Percentiles rank a stretch among this genome's conserved stretches.
phyloP scores from a whole-genome alignment of 1,140 invertebrate genomes.

The Coelopa frigida region DNA sequence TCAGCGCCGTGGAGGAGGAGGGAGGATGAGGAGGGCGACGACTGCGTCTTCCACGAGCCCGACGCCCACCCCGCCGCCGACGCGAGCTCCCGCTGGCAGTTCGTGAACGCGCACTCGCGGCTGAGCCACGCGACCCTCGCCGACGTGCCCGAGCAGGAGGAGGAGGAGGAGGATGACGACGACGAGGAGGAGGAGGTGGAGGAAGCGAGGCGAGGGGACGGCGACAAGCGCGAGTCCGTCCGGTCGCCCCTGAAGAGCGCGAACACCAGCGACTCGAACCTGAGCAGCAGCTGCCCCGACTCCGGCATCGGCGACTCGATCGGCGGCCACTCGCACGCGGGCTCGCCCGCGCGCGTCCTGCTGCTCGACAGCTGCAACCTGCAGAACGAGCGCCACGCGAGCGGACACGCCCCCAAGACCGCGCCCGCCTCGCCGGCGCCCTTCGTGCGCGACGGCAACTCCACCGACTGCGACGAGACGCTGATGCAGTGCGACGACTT shows the following conservation, averaged over 20 bases:
- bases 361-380: constrained; percentile 9
- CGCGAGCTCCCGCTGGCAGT: constrained; percentile 8
- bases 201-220: constrained; percentile 19
- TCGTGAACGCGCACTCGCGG: constrained; percentile 16
- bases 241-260: constrained; percentile 24
- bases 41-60: not conserved
- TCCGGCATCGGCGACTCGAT: constrained; percentile 33
- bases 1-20: constrained; percentile 18
- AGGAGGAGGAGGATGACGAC: constrained; percentile 22
- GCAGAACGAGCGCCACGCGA: constrained; percentile 18
- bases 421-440: constrained; percentile 16
- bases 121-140: constrained; percentile 35
- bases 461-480: constrained; percentile 35
- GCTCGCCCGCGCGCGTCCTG: not conserved
- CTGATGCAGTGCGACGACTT: constrained; percentile 40
- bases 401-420: constrained; percentile 13
- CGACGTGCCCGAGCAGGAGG: constrained; percentile 35
- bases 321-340: constrained; percentile 7
- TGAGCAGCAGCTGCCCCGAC: constrained; percentile 38
- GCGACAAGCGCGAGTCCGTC: constrained; percentile 22
- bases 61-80: not conserved
- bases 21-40: not conserved
- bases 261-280: constrained; percentile 33
- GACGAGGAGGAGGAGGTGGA: constrained; percentile 18
- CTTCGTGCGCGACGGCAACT: constrained; percentile 35